Evolutionary conservation across 2,113 vertebrate genomes (phyloP).

Genomic region (Pedionomus torquatus): DNA sequence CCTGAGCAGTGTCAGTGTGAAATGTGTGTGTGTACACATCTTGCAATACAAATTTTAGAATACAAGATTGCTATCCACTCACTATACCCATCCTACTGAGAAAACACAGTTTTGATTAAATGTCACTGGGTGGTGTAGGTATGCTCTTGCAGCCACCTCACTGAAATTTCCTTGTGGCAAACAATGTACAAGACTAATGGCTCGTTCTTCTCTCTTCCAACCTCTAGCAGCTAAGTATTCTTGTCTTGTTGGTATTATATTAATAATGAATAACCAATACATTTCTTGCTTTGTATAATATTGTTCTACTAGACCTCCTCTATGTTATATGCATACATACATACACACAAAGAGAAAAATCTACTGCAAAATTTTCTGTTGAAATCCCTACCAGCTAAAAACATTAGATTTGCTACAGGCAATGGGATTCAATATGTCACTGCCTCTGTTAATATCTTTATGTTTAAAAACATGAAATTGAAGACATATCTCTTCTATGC

Average conservation of each 20-base stretch:
- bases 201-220: not conserved
- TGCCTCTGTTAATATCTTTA: conserved; percentile 19
- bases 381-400: not conserved
- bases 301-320: not conserved
- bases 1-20: not conserved
- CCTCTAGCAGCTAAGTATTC: not conserved
- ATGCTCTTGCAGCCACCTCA: not conserved
- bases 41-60: not conserved
- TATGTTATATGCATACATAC: not conserved
- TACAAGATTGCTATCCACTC: not conserved
- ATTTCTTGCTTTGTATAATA: not conserved
- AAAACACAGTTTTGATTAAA: not conserved
- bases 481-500: conserved; percentile 9
- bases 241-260: not conserved
- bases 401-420: not conserved
- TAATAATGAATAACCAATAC: not conserved
- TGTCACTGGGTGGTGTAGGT: not conserved
- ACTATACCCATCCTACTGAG: not conserved
- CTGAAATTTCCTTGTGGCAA: not conserved
- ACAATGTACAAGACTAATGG: not conserved
- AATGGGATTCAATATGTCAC: not conserved
- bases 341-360: not conserved
- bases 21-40: rapidly evolving
- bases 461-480: conserved; percentile 28
- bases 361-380: not conserved